A percentile compares a stretch with the other conserved stretches of the same genome.
Conservation (phyloP, 2,113 vertebrate species). For the Corythornis madagascariensis region DNA sequence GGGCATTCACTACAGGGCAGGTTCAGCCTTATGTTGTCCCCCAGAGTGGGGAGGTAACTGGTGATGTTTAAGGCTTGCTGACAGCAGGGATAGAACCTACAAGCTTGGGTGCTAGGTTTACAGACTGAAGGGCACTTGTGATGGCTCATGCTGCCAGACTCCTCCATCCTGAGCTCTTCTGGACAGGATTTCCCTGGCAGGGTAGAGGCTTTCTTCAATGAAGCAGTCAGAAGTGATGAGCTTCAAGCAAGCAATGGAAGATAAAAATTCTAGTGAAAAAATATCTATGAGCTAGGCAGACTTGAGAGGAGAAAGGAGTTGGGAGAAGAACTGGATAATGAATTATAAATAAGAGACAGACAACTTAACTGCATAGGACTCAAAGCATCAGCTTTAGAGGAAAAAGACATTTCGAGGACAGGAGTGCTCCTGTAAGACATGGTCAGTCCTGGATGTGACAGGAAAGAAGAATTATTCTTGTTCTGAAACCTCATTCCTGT, state of each 20-base stretch:
- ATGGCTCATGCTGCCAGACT: background rate
- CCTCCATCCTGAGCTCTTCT: rapidly evolving
- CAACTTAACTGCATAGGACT: background rate
- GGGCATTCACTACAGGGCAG: background rate
- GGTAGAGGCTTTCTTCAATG: background rate
- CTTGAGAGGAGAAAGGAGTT: background rate
- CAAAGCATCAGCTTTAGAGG: background rate
- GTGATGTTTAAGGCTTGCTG: background rate
- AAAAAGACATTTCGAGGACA: background rate
- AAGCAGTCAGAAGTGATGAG: background rate
- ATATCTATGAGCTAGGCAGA: background rate
- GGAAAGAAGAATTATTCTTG: background rate
- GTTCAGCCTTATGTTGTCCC: background rate
- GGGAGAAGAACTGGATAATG: background rate
- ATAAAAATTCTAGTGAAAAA: background rate
- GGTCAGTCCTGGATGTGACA: background rate
- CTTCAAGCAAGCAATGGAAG: background rate
- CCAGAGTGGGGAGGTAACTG: background rate
- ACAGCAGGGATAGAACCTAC: background rate
- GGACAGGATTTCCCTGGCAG: background rate
- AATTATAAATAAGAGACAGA: background rate
- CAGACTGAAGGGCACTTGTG: background rate
- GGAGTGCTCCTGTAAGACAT: background rate
- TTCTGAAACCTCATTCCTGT: background rate
- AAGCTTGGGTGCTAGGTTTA: background rate